Evolutionary conservation across 2,797 vertebrate genomes (phyloP).

Genomic region (Amblyopsis hoosieri): DNA sequence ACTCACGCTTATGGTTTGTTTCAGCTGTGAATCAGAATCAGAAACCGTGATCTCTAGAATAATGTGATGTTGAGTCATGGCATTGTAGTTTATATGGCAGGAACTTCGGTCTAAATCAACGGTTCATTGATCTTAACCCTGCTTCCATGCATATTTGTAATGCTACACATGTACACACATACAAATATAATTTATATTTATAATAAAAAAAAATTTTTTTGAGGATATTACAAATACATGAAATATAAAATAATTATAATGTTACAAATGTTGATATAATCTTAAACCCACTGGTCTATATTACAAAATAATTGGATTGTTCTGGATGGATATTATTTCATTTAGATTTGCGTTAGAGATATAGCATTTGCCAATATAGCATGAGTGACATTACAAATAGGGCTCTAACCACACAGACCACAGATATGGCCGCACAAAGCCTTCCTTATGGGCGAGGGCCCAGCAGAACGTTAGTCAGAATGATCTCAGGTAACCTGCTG

Average conservation of each 20-base stretch:
- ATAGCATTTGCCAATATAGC: too few relatives aligned
- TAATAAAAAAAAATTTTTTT: too few relatives aligned
- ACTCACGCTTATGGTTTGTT: conserved; percentile 36
- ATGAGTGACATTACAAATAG: too few relatives aligned
- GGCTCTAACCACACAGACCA: background rate
- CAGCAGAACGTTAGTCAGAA: conserved; percentile 40
- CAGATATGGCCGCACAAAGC: conserved; percentile 16
- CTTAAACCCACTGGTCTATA: too few relatives aligned
- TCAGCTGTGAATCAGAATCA: conserved; percentile 44
- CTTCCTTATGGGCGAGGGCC: conserved; percentile 26
- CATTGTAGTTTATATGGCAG: background rate
- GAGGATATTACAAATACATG: too few relatives aligned
- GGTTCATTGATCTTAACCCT: background rate
- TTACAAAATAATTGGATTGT: too few relatives aligned
- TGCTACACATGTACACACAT: background rate
- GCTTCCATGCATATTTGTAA: background rate
- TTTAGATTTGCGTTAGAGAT: too few relatives aligned
- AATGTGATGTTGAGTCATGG: conserved; percentile 1
- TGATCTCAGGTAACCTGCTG: background rate
- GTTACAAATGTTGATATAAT: too few relatives aligned
- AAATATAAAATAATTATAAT: too few relatives aligned
- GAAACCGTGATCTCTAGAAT: conserved; percentile 19
- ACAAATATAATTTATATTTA: too few relatives aligned
- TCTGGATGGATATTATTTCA: too few relatives aligned
- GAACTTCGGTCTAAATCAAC: background rate